Evolutionary conservation across 2,113 vertebrate species (phyloP).

Genomic region (Indicator maculatus): DNA sequence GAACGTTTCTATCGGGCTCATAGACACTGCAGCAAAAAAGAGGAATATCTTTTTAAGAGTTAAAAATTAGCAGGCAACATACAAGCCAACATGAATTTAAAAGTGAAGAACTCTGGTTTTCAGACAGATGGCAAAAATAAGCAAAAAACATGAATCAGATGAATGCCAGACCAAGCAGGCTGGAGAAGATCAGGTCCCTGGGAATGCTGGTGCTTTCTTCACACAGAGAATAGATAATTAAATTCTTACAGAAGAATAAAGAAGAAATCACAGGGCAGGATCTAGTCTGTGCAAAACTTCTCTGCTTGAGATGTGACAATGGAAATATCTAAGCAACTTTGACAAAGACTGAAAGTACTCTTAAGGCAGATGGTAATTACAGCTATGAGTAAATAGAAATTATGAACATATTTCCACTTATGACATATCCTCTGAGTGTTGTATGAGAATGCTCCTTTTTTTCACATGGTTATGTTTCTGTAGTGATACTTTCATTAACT

Average conservation of each 20-base stretch:
- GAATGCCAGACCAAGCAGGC: slow-evolving; percentile 48
- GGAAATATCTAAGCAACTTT: slow-evolving; percentile 59
- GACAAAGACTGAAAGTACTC: slow-evolving; percentile 54
- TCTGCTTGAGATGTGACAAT: slow-evolving; percentile 43
- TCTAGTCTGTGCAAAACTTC: slow-evolving; percentile 36
- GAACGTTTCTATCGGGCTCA: slow-evolving; percentile 80
- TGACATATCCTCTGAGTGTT: slow-evolving; percentile 62
- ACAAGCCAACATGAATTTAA: neutral
- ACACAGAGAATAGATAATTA: slow-evolving; percentile 59
- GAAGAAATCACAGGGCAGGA: slow-evolving; percentile 42
- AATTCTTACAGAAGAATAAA: slow-evolving; percentile 42
- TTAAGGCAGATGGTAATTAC: slow-evolving; percentile 72
- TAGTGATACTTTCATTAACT: slow-evolving; percentile 78
- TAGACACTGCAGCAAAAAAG: slow-evolving; percentile 71
- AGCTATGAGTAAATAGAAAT: slow-evolving; percentile 75
- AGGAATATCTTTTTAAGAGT: slow-evolving; percentile 13
- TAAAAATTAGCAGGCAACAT: slow-evolving; percentile 36
- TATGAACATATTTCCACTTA: slow-evolving; percentile 69
- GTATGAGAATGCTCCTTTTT: slow-evolving; percentile 58
- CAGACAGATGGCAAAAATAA: slow-evolving; percentile 63
- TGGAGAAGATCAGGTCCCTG: neutral
- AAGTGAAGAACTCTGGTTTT: slow-evolving; percentile 24
- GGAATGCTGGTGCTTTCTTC: slow-evolving; percentile 26
- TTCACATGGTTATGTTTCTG: slow-evolving; percentile 66
- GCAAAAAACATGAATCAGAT: slow-evolving; percentile 44